Evolutionary conservation across 2,888 invertebrate species (phyloP), one percentile per base, ranked within the genome.

Genomic region (Ditula angustiorana): DNA sequence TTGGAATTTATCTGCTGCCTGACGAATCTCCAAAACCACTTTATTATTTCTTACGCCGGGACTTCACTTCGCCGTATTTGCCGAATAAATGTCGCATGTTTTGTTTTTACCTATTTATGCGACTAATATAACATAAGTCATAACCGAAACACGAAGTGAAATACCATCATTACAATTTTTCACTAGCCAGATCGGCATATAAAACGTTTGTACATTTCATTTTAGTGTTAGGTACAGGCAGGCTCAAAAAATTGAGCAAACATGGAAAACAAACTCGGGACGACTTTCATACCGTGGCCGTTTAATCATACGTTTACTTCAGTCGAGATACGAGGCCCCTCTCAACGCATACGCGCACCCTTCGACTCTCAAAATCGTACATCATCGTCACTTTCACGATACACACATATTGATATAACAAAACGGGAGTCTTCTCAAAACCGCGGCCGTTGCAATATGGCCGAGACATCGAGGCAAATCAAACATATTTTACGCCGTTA

Each of bases 231-330:
- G 57, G 52, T 50, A 50, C 33, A 46, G 47, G 59, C 35, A 37
- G 19, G 59, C 64, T 64, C 64, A 59, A 64, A 64, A 63, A 59
- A 64, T 59, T 53, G 64, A 64, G 64, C 64, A 64, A 53, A 28
- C 47, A 53, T 53, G 44, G 16, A 64, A 62, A 46, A 57, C 23
- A 59, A 16, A 64, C 53, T 59, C 64, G 64, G 52, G 47, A 30
- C 13, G 23, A 59, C 53, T 64, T 58, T 33, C 53, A 55, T 16
- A 37, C 44, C 41, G 41, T 10, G 19, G 19, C 41, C 10, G 16
- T 30, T 37, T 16, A 41, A 41, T 19, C 41, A n/a, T 10, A n/a
- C n/a, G n/a, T 37, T 37, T 16, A 41, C 19, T 41, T 16, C 41
- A 19, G 19, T 41, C 41, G 19, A 19, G 19, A 16, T 8, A 41